phyloP scores from a whole-genome alignment of 2,113 vertebrate genomes.

The Oryzias curvinotus region DNA sequence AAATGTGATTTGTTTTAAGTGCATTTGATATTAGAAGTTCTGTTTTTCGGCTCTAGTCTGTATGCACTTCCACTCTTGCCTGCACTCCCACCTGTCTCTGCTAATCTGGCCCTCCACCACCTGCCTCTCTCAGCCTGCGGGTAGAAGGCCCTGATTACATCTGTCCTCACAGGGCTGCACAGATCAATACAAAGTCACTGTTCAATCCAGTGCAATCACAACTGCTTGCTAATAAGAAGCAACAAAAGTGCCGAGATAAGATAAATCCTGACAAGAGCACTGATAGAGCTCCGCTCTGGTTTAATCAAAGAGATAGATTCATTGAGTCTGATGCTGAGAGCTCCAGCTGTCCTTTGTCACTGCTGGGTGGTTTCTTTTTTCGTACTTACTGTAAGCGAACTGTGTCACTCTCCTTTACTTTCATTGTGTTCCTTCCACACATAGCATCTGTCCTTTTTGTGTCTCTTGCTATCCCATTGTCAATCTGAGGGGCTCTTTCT shows the following conservation, averaged over 20 bases:
- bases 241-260: slow-evolving; percentile 61
- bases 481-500: slow-evolving; percentile 29
- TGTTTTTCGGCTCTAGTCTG: neutral
- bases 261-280: slow-evolving; percentile 16
- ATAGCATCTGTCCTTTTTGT: slow-evolving; percentile 17
- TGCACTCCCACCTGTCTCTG: slow-evolving; percentile 40
- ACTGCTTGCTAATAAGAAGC: slow-evolving; percentile 89
- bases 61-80: slow-evolving; percentile 6
- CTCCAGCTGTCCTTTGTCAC: slow-evolving; percentile 13
- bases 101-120: slow-evolving; percentile 77
- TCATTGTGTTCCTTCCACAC: slow-evolving; percentile 21
- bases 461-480: slow-evolving; percentile 51
- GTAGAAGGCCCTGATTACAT: slow-evolving; percentile 89
- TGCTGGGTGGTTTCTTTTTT: slow-evolving; percentile 15
- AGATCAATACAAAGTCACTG: slow-evolving; percentile 89
- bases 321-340: slow-evolving; percentile 25
- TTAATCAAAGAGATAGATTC: slow-evolving; percentile 51
- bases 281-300: slow-evolving; percentile 21
- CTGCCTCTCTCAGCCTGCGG: slow-evolving; percentile 65
- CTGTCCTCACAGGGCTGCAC: slow-evolving; percentile 84
- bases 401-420: slow-evolving; percentile 18
- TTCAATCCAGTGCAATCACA: slow-evolving; percentile 95
- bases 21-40: too few relatives aligned
- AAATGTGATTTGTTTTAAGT: too few relatives aligned
- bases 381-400: slow-evolving; percentile 7